Base-by-base conservation (phyloP, 2,113 vertebrate genomes). In the Cyrtonyx montezumae region DNA sequence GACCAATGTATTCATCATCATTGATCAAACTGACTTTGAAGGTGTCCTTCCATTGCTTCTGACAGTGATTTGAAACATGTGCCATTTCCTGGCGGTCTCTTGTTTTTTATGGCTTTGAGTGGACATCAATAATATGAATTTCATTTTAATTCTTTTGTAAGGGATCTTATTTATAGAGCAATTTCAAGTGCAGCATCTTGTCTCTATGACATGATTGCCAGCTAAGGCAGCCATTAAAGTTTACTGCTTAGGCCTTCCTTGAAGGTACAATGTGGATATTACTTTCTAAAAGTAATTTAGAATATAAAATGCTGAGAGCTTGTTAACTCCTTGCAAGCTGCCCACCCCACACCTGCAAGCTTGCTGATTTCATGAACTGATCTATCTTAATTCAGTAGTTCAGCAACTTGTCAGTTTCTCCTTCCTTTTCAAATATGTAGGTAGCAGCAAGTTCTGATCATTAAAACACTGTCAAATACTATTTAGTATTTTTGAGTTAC, bases 61-160 rank as follows among this genome's bases (percentile, higher is more conserved):
- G 89, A 93, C 84, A 95, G 87, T 76, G 58, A 97, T 97, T 96
- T 96, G 97, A 97, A 97, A 98, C 95, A 97, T 96, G 86, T 96
- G 85, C 90, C 69, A 88, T 91, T 96, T 98, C 82, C 88, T 95
- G 79, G 75, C 91, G 95, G 93, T 92, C 94, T 79, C 81, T 53
- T 95, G 84, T 93, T 95, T 97, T 98, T 97, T 97, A 98, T 89
- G 82, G 77, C 91, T 94, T 53, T 91, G 79, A 79, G 92, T 93
- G 97, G 96, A 93, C 97, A 98, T 98, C 97, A 98, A 98, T 98
- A 98, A 98, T 96, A 97, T 55, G 97, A 97, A 97, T 98, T 97
- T 94, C 75, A 97, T 97, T 98, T 98, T 98, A 98, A 98, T 98
- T 98, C 97, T 97, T 98, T 96, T 97, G 95, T 97, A 96, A 97